These are phyloP conservation scores for Melieria picta DNA, from an alignment of 2,888 invertebrate species.

Conservation along the genomic window DNA sequence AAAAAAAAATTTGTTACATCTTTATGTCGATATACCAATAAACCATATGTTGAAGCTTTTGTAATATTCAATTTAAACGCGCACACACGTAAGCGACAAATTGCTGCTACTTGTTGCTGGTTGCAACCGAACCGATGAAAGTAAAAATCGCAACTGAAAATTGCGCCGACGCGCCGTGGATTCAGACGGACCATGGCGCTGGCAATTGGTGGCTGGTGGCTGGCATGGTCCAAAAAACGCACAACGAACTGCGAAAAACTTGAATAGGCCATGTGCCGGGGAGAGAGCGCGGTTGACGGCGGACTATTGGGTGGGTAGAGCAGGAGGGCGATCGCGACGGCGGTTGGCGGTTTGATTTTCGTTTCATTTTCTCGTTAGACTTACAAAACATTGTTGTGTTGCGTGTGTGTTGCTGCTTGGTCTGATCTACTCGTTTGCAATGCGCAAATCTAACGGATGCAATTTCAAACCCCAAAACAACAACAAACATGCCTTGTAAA, in stretches of 20 bases:
- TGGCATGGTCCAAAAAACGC: background rate
- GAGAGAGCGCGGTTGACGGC: no score
- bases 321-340: no score
- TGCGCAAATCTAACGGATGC: conserved; percentile 30
- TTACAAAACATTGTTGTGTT: conserved; percentile 6
- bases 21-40: no score
- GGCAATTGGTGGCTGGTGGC: conserved; percentile 8
- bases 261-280: no score
- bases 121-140: conserved; percentile 62
- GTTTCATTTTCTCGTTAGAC: conserved; percentile 4
- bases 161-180: conserved; percentile 17
- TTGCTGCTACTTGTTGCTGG: no score
- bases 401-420: background rate
- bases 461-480: conserved; percentile 23
- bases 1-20: no score
- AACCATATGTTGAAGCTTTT: no score
- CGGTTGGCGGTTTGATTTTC: background rate
- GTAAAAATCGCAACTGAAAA: conserved; percentile 65
- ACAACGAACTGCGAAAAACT: no score
- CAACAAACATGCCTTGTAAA: conserved; percentile 1
- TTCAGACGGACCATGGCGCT: background rate
- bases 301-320: no score
- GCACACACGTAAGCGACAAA: no score
- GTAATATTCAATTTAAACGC: background rate
- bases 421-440: conserved; percentile 22